Base-by-base conservation (phyloP, 2,888 invertebrate genomes). In the Dynastes grantii region DNA sequence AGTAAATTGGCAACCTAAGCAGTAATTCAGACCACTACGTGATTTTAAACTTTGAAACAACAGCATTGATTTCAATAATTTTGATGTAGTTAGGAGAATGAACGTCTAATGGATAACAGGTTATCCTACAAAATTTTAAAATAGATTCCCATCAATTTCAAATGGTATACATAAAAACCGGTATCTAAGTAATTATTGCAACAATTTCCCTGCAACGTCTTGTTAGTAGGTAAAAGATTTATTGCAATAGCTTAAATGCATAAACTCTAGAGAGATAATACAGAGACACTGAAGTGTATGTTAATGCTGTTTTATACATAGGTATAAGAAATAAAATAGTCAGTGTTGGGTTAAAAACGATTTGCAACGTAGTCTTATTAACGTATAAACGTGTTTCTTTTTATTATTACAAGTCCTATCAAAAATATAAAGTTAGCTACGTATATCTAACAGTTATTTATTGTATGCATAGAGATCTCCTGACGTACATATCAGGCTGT, bases 1-100 rank as follows among this genome's bases (percentile, higher is more conserved):
- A 71, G 71, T 71, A 71, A 71, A 71, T 71, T 71, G 58, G 71
- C 71, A 71, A 37, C 37, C 58, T 40, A 58, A 37, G 55, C 37
- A 40, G 55, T 71, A 71, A 71, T 71, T 37, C 71, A 55, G 53
- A 37, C 55, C 71, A 55, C 37, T 71, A 58, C 71, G 55, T 71
- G 71, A 55, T 58, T 58, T 71, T 58, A 71, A 22, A 58, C 53
- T 32, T 40, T 58, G 37, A 55, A 55, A 71, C 71, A 55, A 55
- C 16, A 71, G 22, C n/a, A 32, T 71, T 58, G 22, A 58, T 55
- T 71, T 71, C 55, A 55, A 71, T 71, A 71, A 53, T 71, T 71
- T 71, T 55, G 53, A 58, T 71, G 16, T 58, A 55, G 53, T 32
- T n/a, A 71, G n/a, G 53, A 71, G 29, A 53, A 32, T 37, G 53